A percentile compares a stretch with the other conserved stretches of the same genome.
These are phyloP conservation scores for Pachyseris speciosa DNA, from an alignment of 64 coral and sea anemone species.

Conservation along the genomic window DNA sequence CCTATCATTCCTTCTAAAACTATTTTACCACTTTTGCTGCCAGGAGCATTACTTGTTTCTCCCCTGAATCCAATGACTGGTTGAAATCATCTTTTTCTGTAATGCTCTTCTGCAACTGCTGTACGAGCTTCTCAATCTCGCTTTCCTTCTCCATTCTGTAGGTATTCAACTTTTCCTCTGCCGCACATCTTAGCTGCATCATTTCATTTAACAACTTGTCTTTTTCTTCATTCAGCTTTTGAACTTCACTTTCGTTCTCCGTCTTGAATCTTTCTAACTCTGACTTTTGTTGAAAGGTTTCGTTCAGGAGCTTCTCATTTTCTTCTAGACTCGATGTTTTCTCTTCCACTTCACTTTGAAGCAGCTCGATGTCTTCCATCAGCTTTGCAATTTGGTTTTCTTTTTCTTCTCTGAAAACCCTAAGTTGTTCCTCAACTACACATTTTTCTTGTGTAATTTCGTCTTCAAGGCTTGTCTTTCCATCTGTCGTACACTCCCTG, in stretches of 20 bases:
- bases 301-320: background rate
- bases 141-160: background rate
- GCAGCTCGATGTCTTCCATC: background rate
- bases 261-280: background rate
- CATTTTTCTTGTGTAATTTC: background rate
- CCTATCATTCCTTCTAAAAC: background rate
- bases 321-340: background rate
- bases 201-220: background rate
- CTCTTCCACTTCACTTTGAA: background rate
- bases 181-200: background rate
- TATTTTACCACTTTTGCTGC: background rate
- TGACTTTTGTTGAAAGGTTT: background rate
- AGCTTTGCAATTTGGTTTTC: background rate
- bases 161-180: background rate
- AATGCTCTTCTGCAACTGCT: background rate
- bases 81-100: background rate
- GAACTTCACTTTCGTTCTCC: background rate
- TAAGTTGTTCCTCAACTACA: background rate
- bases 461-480: background rate
- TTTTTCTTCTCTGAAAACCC: background rate
- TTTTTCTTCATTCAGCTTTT: background rate
- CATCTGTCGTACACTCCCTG: background rate
- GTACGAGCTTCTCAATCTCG: background rate
- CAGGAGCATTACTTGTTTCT: conserved; percentile 9
- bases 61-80: background rate